These are phyloP conservation scores for Chaetodon trifascialis DNA, from an alignment of 2,113 vertebrate species.

Conservation along the genomic window DNA sequence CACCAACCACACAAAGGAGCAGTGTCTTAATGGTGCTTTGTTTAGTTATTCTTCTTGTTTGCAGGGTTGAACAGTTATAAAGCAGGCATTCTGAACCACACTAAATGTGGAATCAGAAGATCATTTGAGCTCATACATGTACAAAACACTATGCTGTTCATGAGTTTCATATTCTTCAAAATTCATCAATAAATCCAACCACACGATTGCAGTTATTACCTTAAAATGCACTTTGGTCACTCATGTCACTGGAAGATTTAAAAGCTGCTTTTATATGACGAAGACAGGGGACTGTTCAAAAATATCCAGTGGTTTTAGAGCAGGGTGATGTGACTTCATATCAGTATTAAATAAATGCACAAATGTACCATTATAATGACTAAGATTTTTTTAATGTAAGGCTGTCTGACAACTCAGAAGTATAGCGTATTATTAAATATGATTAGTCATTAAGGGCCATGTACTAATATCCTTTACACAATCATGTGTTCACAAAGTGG, in stretches of 20 bases:
- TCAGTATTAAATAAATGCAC: not conserved
- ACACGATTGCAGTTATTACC: not conserved
- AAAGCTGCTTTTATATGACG: not conserved
- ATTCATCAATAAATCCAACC: not conserved
- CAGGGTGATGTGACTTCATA: not conserved
- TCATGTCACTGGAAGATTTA: not conserved
- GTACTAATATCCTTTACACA: too few species aligned
- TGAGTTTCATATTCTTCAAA: not conserved
- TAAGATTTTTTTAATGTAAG: not conserved
- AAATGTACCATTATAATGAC: not conserved
- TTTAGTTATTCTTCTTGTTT: conserved; percentile 28
- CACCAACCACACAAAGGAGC: conserved; percentile 2
- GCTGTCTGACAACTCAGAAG: too few species aligned
- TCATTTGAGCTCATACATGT: not conserved
- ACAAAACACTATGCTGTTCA: not conserved
- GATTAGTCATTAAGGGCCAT: not conserved
- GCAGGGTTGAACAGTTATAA: conserved; percentile 1
- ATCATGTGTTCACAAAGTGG: too few species aligned
- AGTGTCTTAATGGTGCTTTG: not conserved
- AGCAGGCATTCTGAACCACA: not conserved
- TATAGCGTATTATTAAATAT: not conserved
- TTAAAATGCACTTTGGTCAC: not conserved
- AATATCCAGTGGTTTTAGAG: too few species aligned
- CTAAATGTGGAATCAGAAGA: not conserved
- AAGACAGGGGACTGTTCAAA: not conserved